phyloP scores from a whole-genome alignment of 1,140 invertebrate genomes.

The Babylonia areolata region DNA sequence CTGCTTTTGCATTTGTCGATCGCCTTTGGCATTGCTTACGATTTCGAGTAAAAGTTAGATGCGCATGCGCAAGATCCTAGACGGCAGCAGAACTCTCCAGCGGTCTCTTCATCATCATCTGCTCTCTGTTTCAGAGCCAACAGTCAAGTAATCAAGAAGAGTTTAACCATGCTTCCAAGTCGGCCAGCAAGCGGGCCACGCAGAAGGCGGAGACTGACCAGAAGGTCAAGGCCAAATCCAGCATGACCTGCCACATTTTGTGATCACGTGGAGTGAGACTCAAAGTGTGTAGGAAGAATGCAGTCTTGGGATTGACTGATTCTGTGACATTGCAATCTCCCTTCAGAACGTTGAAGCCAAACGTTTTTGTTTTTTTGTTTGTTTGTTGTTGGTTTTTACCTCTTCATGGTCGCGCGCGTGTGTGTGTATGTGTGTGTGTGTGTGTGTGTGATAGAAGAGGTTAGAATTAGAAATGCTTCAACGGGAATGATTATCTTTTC shows the following conservation, averaged over 20 bases:
- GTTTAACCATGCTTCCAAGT: not conserved
- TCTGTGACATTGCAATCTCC: not conserved
- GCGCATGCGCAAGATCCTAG: too few species aligned
- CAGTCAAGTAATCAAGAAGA: not conserved
- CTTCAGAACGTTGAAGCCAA: not conserved
- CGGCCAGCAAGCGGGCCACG: too few species aligned
- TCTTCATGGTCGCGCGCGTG: not conserved
- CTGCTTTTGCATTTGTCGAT: too few species aligned
- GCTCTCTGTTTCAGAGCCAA: too few species aligned
- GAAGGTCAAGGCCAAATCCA: not conserved
- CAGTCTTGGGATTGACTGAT: not conserved
- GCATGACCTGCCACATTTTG: not conserved
- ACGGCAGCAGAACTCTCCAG: too few species aligned
- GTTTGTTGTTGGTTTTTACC: not conserved
- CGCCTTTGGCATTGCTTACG: too few species aligned
- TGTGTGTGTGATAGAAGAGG: not conserved
- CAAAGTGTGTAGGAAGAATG: not conserved
- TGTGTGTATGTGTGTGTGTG: not conserved
- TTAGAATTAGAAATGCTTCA: too few species aligned
- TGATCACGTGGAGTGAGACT: not conserved
- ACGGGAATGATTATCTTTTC: too few species aligned
- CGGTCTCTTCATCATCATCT: too few species aligned
- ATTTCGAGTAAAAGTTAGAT: too few species aligned
- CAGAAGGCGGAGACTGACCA: not conserved
- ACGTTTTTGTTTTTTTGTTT: not conserved